phyloP scores from a whole-genome alignment of 2,888 invertebrate genomes.

The Chrysina gloriosa region DNA sequence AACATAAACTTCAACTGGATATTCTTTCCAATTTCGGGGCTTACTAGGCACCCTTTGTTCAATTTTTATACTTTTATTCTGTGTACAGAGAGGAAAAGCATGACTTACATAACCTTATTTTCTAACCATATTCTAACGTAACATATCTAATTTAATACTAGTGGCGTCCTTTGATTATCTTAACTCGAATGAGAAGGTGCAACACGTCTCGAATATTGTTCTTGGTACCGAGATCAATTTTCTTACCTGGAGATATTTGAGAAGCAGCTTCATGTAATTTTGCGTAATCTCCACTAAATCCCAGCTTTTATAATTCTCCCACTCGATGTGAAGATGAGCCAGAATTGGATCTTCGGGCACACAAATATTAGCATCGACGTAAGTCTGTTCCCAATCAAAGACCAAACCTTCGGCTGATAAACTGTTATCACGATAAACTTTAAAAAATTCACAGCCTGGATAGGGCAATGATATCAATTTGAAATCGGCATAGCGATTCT shows the following conservation, averaged over 20 bases:
- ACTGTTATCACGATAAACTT: constrained; percentile 77
- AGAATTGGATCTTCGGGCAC: constrained; percentile 71
- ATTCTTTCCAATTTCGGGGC: too few relatives aligned
- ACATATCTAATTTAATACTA: too few relatives aligned
- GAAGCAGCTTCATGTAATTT: constrained; percentile 79
- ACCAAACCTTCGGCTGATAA: constrained; percentile 75
- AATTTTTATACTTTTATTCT: too few relatives aligned
- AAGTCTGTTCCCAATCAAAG: constrained; percentile 80
- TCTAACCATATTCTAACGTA: too few relatives aligned
- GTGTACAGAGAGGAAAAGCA: too few relatives aligned
- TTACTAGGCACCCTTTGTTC: too few relatives aligned
- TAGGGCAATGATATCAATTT: constrained; percentile 80
- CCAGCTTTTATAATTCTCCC: constrained; percentile 68
- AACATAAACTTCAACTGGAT: too few relatives aligned
- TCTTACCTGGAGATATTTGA: constrained; percentile 69
- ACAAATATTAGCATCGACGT: constrained; percentile 75
- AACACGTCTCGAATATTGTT: too few relatives aligned
- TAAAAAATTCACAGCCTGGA: constrained; percentile 85
- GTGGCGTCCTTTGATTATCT: too few relatives aligned
- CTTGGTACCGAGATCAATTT: too few relatives aligned
- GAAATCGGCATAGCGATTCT: constrained; percentile 79
- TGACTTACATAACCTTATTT: too few relatives aligned
- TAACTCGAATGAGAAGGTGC: too few relatives aligned
- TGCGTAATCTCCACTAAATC: constrained; percentile 79
- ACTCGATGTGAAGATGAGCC: constrained; percentile 59